Percentiles rank a stretch among this genome's conserved stretches.
These are phyloP conservation scores for Trachymyrmex septentrionalis DNA, from an alignment of 1,140 invertebrate species.

Conservation along the genomic window DNA sequence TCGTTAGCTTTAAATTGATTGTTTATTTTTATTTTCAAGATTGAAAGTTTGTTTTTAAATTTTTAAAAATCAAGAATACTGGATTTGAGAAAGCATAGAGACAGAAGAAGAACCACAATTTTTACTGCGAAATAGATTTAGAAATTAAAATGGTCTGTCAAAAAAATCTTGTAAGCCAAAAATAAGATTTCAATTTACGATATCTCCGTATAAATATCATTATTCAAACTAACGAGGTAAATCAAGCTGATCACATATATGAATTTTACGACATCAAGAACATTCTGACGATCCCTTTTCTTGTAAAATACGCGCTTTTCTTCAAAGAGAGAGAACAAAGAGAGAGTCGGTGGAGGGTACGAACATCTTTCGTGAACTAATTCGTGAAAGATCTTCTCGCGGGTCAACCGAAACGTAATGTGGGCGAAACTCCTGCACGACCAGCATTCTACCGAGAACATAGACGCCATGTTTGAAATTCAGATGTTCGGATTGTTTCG, in stretches of 20 bases:
- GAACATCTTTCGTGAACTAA: conserved; percentile 63
- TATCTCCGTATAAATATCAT: neutral
- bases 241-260: neutral
- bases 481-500: conserved; percentile 82
- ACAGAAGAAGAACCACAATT: neutral
- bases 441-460: conserved; percentile 4
- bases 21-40: too few species aligned
- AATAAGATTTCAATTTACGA: neutral
- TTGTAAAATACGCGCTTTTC: conserved; percentile 33
- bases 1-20: too few species aligned
- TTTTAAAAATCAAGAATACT: neutral
- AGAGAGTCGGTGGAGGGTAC: neutral
- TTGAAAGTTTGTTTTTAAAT: too few species aligned
- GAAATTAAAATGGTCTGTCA: too few species aligned
- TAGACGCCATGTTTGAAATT: conserved; percentile 80
- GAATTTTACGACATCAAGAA: neutral
- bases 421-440: neutral
- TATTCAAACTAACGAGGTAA: neutral
- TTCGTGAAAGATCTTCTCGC: conserved; percentile 61
- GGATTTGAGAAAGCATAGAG: neutral
- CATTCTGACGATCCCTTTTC: neutral
- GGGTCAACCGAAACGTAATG: conserved; percentile 56
- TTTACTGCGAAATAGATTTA: neutral
- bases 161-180: neutral
- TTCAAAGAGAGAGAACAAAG: neutral